Percentiles rank a stretch among this genome's conserved stretches.
phyloP scores from a whole-genome alignment of 2,113 vertebrate species.

The Corythoichthys intestinalis region DNA sequence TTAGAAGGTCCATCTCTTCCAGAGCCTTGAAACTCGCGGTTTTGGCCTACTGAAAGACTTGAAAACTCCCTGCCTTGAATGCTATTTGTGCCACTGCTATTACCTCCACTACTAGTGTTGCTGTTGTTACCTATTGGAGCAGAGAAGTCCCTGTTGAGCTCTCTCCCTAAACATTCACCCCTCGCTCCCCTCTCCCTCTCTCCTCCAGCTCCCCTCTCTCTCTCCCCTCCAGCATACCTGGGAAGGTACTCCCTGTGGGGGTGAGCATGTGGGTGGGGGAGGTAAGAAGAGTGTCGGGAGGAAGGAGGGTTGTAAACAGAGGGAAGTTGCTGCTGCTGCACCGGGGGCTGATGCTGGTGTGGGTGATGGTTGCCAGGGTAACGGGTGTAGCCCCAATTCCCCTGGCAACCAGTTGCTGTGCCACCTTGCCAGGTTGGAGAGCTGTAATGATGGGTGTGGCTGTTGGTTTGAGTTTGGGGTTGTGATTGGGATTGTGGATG shows the following conservation, averaged over 20 bases:
- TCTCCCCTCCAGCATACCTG: slow-evolving; percentile 70
- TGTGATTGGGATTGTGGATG: slow-evolving; percentile 65
- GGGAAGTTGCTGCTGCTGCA: slow-evolving; percentile 77
- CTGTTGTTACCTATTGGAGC: slow-evolving; percentile 54
- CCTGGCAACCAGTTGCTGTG: slow-evolving; percentile 63
- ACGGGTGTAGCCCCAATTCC: slow-evolving; percentile 75
- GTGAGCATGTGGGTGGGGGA: slow-evolving; percentile 72
- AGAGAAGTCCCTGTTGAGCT: slow-evolving; percentile 67
- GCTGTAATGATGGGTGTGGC: slow-evolving; percentile 72
- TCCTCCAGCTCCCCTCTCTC: slow-evolving; percentile 60
- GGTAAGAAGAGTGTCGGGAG: slow-evolving; percentile 73
- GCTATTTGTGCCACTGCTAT: slow-evolving; percentile 50
- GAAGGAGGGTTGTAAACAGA: slow-evolving; percentile 78
- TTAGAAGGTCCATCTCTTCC: slow-evolving; percentile 66
- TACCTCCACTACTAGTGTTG: slow-evolving; percentile 51
- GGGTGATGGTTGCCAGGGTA: slow-evolving; percentile 76
- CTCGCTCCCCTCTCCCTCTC: slow-evolving; percentile 70
- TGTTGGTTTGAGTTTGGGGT: slow-evolving; percentile 59
- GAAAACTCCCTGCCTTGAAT: slow-evolving; percentile 67
- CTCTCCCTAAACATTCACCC: slow-evolving; percentile 70
- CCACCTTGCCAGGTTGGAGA: slow-evolving; percentile 76
- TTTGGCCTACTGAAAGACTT: slow-evolving; percentile 59
- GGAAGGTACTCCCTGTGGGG: slow-evolving; percentile 76
- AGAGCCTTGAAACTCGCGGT: slow-evolving; percentile 64
- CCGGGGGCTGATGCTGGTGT: slow-evolving; percentile 73